Conservation (phyloP, 2,888 invertebrate genomes). For the Agrochola litura region DNA sequence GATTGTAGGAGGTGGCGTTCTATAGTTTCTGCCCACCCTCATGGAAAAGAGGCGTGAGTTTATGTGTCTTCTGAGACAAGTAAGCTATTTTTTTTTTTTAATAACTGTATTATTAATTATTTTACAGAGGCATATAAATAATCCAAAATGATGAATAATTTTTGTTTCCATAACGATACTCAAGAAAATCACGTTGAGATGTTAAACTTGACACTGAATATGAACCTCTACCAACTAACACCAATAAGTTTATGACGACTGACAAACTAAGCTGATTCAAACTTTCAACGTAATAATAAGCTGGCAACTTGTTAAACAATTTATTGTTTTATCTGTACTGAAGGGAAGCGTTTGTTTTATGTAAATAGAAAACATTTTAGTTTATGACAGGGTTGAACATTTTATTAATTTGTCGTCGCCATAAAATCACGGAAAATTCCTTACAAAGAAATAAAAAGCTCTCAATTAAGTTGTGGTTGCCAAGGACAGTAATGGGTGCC, state of each 20-base stretch:
- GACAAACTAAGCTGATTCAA: slow-evolving; percentile 35
- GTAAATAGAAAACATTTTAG: neutral
- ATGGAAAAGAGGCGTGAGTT: too few relatives aligned
- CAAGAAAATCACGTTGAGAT: neutral
- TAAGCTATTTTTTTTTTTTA: too few relatives aligned
- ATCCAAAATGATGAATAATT: neutral
- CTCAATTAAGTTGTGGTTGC: neutral
- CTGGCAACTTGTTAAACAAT: slow-evolving; percentile 16
- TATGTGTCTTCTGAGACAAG: too few relatives aligned
- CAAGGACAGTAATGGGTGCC: neutral
- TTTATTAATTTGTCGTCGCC: slow-evolving; percentile 14
- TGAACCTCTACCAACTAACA: neutral
- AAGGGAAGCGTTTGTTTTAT: slow-evolving; percentile 9
- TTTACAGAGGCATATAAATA: too few relatives aligned
- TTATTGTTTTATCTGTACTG: neutral
- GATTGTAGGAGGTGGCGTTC: too few relatives aligned
- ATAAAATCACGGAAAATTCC: neutral
- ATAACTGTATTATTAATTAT: too few relatives aligned
- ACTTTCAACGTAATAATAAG: slow-evolving; percentile 16
- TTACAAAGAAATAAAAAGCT: neutral
- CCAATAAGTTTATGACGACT: slow-evolving; percentile 21
- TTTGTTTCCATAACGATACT: neutral
- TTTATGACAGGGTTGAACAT: slow-evolving; percentile 16
- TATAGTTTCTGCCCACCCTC: too few relatives aligned
- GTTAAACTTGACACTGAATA: neutral